These are phyloP conservation scores for Rallus limicola DNA, from an alignment of 2,113 vertebrate species.

Conservation along the genomic window DNA sequence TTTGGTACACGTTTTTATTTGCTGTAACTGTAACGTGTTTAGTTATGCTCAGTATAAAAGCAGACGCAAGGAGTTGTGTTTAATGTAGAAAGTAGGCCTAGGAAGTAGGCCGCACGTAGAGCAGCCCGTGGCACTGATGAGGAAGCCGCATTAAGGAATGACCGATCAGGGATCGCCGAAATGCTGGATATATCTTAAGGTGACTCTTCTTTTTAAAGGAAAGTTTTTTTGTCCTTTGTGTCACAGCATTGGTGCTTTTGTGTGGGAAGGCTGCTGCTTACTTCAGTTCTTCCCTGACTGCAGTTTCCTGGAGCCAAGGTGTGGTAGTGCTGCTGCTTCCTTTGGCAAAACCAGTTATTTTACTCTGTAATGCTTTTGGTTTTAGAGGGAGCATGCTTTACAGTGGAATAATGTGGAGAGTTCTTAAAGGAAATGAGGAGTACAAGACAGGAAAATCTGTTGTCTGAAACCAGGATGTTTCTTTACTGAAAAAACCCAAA, in stretches of 20 bases:
- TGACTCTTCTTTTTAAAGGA: background rate
- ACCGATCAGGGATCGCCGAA: background rate
- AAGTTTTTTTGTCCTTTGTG: background rate
- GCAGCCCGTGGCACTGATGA: background rate
- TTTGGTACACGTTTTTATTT: background rate
- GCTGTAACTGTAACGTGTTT: background rate
- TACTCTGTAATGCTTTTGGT: conserved; percentile 8
- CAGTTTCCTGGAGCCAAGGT: conserved; percentile 45
- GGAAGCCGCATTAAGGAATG: background rate
- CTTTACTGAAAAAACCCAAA: background rate
- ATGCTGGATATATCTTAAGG: background rate
- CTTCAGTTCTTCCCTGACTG: background rate
- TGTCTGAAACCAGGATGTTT: background rate
- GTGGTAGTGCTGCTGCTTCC: conserved; percentile 39
- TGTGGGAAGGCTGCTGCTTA: background rate
- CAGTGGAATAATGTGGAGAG: background rate
- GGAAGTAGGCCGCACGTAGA: background rate
- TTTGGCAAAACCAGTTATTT: conserved; percentile 47
- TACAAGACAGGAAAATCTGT: background rate
- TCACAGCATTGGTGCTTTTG: background rate
- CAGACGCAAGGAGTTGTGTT: fast-evolving
- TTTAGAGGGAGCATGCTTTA: conserved; percentile 22
- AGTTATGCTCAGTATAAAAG: background rate
- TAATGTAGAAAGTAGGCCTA: background rate
- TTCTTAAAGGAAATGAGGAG: background rate